Evolutionary conservation across 1,140 invertebrate species (phyloP).

Genomic region (Chrysopa pallens): DNA sequence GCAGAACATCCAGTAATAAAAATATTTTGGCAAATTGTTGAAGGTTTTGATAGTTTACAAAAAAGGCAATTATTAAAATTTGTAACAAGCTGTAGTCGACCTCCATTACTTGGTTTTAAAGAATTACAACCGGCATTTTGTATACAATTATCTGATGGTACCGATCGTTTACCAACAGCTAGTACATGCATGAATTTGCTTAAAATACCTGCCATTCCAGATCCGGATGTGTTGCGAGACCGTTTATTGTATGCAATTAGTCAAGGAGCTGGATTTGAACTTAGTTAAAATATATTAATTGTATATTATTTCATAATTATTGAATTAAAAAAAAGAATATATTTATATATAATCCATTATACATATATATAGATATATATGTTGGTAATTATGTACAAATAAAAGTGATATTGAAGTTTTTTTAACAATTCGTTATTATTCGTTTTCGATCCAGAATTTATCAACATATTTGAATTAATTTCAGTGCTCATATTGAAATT

Average conservation of each 20-base stretch:
- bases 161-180: constrained; percentile 79
- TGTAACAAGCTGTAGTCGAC: constrained; percentile 90
- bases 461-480: too few species aligned
- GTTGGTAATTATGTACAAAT: too few species aligned
- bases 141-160: constrained; percentile 76
- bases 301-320: too few species aligned
- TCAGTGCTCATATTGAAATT: too few species aligned
- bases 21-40: constrained; percentile 72
- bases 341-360: too few species aligned
- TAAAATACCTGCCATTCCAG: constrained; percentile 81
- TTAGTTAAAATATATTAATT: constrained; percentile 22
- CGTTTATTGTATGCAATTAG: constrained; percentile 90
- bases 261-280: constrained; percentile 87
- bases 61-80: constrained; percentile 82
- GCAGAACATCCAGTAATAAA: constrained; percentile 58
- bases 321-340: too few species aligned
- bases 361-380: too few species aligned
- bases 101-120: constrained; percentile 96
- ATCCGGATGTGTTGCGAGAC: constrained; percentile 54
- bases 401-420: too few species aligned
- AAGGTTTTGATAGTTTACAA: constrained; percentile 67
- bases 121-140: constrained; percentile 88
- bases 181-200: constrained; percentile 97
- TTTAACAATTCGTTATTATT: too few species aligned
- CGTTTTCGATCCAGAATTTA: too few species aligned